phyloP scores from a whole-genome alignment of 2,113 vertebrate species.

The Himantopus leucocephalus region DNA sequence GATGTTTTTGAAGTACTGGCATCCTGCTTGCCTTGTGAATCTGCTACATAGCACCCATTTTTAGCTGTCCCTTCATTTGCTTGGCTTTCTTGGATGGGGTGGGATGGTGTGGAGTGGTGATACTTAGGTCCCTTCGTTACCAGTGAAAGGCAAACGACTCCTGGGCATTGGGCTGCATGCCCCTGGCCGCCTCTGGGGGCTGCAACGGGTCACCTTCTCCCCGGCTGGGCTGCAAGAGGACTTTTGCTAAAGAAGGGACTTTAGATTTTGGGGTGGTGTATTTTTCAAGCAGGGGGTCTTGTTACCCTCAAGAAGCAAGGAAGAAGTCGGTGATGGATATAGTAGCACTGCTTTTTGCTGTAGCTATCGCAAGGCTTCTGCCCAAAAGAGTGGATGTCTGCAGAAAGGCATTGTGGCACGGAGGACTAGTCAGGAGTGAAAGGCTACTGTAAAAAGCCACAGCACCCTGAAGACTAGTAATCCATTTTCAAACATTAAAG shows the following conservation, averaged over 20 bases:
- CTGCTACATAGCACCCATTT: neutral
- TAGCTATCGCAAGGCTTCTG: neutral
- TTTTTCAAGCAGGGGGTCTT: neutral
- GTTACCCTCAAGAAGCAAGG: neutral
- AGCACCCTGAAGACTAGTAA: neutral
- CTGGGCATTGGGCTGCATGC: rapidly evolving
- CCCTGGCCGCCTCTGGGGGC: neutral
- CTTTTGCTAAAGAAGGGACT: neutral
- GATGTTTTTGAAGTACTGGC: neutral
- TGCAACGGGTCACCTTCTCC: neutral
- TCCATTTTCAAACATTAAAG: neutral
- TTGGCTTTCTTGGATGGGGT: neutral
- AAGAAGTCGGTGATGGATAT: neutral
- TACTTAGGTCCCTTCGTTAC: neutral
- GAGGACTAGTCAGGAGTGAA: neutral
- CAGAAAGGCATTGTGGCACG: too few species aligned
- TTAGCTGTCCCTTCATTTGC: neutral
- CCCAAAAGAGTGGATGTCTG: neutral
- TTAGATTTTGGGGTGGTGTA: neutral
- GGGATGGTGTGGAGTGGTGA: neutral
- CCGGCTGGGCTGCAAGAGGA: neutral
- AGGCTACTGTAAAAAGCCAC: neutral
- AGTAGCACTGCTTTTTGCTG: neutral
- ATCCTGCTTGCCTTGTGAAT: neutral
- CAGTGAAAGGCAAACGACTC: neutral